phyloP scores from a whole-genome alignment of 2,113 vertebrate species.

The Oryzias celebensis region DNA sequence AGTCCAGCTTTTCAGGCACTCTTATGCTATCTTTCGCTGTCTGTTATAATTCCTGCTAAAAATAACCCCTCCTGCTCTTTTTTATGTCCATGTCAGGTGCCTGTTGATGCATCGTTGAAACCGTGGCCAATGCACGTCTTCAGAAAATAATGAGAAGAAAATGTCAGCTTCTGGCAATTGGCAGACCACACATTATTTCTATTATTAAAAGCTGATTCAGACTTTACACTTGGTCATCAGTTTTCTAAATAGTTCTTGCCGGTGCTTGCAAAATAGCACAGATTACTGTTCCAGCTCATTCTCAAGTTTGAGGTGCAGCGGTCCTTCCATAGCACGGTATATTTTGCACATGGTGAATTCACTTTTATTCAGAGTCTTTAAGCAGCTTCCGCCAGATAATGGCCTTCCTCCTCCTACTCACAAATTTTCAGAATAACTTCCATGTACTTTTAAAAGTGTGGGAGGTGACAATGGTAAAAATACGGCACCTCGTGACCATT shows the following conservation, averaged over 20 bases:
- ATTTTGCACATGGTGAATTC: conserved; percentile 39
- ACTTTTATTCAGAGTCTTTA: conserved; percentile 42
- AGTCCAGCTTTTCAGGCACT: conserved; percentile 36
- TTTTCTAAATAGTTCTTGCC: not conserved
- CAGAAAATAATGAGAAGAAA: conserved; percentile 16
- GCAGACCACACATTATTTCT: not conserved
- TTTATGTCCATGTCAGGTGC: conserved; percentile 44
- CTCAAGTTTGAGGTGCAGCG: conserved; percentile 20
- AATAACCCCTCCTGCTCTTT: conserved; percentile 73
- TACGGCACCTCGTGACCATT: not conserved
- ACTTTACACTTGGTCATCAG: not conserved
- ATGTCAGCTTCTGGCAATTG: not conserved
- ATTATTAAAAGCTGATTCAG: conserved; percentile 8
- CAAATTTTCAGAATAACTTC: conserved; percentile 18
- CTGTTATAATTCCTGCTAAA: conserved; percentile 63
- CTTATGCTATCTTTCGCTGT: conserved; percentile 37
- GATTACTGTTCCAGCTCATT: conserved; percentile 20
- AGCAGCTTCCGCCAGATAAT: conserved; percentile 39
- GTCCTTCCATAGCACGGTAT: conserved; percentile 3
- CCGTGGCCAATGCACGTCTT: conserved; percentile 5
- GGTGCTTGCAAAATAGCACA: not conserved
- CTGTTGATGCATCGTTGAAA: conserved; percentile 41
- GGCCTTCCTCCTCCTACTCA: conserved; percentile 52
- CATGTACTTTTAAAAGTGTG: conserved; percentile 49
- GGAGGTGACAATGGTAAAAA: conserved; percentile 56